Percentiles rank a stretch among this genome's conserved stretches.
Evolutionary conservation across 1,140 invertebrate species (phyloP).

Genomic region (Pseudomyrmex gracilis): DNA sequence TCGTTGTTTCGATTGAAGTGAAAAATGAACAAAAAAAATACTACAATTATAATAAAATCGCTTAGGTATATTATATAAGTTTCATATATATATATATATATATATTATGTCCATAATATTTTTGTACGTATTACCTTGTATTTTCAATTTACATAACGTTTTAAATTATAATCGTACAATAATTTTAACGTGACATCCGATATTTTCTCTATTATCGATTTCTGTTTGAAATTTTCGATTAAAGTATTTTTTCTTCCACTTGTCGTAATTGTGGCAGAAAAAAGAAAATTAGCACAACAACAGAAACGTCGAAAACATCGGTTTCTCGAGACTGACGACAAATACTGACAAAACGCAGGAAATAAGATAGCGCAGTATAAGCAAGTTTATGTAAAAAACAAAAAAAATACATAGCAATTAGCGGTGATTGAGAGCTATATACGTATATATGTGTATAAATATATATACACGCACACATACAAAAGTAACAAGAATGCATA

Average conservation of each 20-base stretch:
- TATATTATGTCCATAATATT: neutral
- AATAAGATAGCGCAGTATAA: slow-evolving; percentile 35
- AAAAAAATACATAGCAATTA: slow-evolving; percentile 31
- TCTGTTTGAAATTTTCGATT: neutral
- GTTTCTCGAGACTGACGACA: slow-evolving; percentile 17
- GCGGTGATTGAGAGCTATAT: slow-evolving; percentile 23
- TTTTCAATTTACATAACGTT: neutral
- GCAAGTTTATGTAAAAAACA: neutral
- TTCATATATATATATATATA: neutral
- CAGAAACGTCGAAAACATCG: slow-evolving; percentile 15
- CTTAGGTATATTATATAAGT: neutral
- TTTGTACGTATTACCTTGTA: neutral
- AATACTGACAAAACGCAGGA: slow-evolving; percentile 14
- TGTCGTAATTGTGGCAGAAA: neutral
- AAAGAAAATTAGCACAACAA: neutral
- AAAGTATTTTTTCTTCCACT: slow-evolving; percentile 1
- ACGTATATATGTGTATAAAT: no score
- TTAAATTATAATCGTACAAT: slow-evolving; percentile 30
- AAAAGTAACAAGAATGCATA: slow-evolving; percentile 8
- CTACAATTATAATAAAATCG: no score
- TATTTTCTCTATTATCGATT: slow-evolving; percentile 22
- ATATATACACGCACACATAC: neutral
- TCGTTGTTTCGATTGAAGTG: slow-evolving; percentile 3
- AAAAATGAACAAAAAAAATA: neutral
- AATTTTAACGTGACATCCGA: slow-evolving; percentile 1